Evolutionary conservation across 2,113 vertebrate genomes (phyloP).

Genomic region (Dissostichus mawsoni): DNA sequence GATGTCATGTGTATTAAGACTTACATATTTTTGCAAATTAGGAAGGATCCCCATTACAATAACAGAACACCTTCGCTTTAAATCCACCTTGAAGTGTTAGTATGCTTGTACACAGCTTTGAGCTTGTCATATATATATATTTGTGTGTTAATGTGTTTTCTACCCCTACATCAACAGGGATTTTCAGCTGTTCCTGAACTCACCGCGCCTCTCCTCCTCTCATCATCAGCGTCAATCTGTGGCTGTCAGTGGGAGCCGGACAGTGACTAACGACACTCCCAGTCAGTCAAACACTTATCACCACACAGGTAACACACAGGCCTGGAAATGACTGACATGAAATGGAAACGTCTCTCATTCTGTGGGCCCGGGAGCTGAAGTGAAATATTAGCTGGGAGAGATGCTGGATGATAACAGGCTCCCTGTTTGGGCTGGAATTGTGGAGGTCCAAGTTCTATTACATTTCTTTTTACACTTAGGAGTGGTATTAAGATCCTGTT

Average conservation of each 20-base stretch:
- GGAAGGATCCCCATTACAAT: not conserved
- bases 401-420: slow-evolving; percentile 71
- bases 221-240: slow-evolving; percentile 76
- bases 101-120: not conserved
- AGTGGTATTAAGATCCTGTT: slow-evolving; percentile 22
- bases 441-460: slow-evolving; percentile 74
- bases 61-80: not conserved
- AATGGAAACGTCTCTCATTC: slow-evolving; percentile 85
- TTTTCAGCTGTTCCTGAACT: slow-evolving; percentile 43
- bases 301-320: slow-evolving; percentile 81
- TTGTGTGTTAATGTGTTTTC: slow-evolving; percentile 29
- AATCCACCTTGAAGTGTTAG: not conserved
- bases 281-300: slow-evolving; percentile 85
- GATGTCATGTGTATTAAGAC: not conserved
- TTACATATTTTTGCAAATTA: not conserved
- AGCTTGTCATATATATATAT: slow-evolving; percentile 25
- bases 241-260: slow-evolving; percentile 74
- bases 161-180: not conserved
- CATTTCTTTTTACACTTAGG: slow-evolving; percentile 57
- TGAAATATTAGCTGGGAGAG: slow-evolving; percentile 82
- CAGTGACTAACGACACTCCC: slow-evolving; percentile 83
- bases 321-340: slow-evolving; percentile 82
- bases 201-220: slow-evolving; percentile 37
- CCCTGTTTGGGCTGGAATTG: slow-evolving; percentile 72
- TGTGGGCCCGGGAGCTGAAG: slow-evolving; percentile 71